These are phyloP conservation scores for Eudyptes chrysolophus DNA, from an alignment of 2,113 vertebrate genomes.

Conservation along the genomic window DNA sequence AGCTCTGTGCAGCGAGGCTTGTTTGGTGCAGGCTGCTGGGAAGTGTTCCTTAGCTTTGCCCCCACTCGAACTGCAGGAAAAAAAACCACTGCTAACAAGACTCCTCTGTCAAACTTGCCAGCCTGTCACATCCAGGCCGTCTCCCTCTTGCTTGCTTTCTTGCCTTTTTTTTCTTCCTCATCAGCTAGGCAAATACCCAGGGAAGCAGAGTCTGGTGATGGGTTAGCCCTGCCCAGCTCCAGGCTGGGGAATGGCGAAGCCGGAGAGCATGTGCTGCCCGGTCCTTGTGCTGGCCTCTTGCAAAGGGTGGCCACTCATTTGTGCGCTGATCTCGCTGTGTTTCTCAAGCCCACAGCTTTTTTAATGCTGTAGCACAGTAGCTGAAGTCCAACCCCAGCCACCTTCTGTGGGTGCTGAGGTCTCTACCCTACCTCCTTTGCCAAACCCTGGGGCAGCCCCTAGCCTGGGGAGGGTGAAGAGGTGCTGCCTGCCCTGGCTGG, in stretches of 20 bases:
- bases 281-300: background rate
- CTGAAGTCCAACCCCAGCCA: background rate
- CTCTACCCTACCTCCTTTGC: background rate
- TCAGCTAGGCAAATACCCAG: background rate
- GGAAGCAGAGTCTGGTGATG: background rate
- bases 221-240: background rate
- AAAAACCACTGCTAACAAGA: background rate
- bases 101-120: background rate
- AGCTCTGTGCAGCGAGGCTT: background rate
- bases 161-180: background rate
- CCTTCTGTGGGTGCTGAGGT: background rate
- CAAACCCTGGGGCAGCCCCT: background rate
- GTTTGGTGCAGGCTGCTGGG: background rate
- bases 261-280: fast-evolving
- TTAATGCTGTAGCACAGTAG: background rate
- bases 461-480: background rate
- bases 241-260: background rate
- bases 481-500: background rate
- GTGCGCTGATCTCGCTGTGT: fast-evolving
- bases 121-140: background rate
- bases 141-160: background rate
- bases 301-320: background rate
- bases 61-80: background rate
- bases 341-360: background rate
- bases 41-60: background rate